phyloP scores from a whole-genome alignment of 2,113 vertebrate species.

The Ploceus nigricollis region DNA sequence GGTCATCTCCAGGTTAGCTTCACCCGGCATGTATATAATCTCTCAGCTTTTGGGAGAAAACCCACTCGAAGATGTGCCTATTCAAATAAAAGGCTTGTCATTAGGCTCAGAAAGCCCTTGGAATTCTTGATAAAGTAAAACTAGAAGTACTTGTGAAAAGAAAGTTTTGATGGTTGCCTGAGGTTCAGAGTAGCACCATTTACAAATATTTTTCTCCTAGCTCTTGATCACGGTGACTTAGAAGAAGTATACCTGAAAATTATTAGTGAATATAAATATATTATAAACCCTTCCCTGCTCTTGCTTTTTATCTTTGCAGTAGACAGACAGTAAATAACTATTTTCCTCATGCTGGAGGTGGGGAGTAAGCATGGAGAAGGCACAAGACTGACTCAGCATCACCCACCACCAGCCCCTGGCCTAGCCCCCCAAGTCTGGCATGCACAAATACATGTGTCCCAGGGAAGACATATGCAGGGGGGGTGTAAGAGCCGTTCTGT shows the following conservation, averaged over 20 bases:
- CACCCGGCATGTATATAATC: neutral
- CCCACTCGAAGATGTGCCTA: neutral
- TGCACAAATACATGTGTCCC: neutral
- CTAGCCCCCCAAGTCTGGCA: rapidly evolving
- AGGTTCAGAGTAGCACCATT: neutral
- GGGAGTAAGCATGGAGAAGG: neutral
- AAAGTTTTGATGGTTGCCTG: neutral
- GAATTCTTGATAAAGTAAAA: neutral
- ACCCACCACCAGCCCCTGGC: neutral
- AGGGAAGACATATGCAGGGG: neutral
- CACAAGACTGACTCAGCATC: neutral
- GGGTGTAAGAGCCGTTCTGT: neutral
- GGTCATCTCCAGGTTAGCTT: neutral
- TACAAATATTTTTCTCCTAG: neutral
- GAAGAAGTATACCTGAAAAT: neutral
- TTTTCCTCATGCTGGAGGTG: neutral
- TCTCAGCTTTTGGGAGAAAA: neutral
- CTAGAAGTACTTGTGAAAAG: neutral
- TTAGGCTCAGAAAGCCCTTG: neutral
- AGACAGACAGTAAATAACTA: neutral
- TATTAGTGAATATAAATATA: neutral
- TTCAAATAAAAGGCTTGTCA: neutral
- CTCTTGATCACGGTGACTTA: neutral
- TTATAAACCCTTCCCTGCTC: neutral
- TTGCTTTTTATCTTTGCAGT: neutral